Evolutionary conservation across 2,797 vertebrate genomes (phyloP), one percentile per base, ranked within the genome.

Genomic region (Malurus leucopterus): DNA sequence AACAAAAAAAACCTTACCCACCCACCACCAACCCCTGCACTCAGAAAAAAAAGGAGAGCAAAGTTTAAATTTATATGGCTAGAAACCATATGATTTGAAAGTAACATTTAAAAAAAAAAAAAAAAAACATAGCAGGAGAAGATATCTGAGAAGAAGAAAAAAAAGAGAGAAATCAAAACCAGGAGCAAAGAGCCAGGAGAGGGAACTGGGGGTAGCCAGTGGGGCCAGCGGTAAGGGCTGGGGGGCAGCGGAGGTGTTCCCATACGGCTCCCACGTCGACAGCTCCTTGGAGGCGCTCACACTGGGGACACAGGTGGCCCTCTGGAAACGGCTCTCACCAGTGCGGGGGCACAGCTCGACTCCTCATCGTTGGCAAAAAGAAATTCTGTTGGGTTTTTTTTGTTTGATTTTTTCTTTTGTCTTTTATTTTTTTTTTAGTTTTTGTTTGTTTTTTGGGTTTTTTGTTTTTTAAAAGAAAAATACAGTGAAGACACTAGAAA

Each of bases 401-500:
- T 65, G 47, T 67, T 87, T 64, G 38, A 15, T 68, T 24, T 74
- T 83, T 84, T 36, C 36, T 95, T 93, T 86, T 92, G 50, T 20
- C 73, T 83, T 65, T 67, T 86, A 15, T 79, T 82, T 90, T 84
- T 93, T 92, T 94, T 91, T 81, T 74, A 36, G 84, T 95, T 95
- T 88, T 94, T 90, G 29, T 92, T 61, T 92, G 72, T 41, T 84
- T 89, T 88, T 88, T 82, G 78, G 84, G 57, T 74, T 93, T 94
- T 74, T 93, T 89, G 43, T 93, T 94, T 95, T 93, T 96, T 95
- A 90, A 94, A 97, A 97, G 95, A 96, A 97, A 97, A 97, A 98
- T 97, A 98, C 97, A 98, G 97, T 97, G 97, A 97, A 98, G 97
- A 98, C 97, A 97, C 97, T 97, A 84, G 58, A 90, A 81, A 86